These are phyloP conservation scores for Yponomeuta cagnagella DNA, from an alignment of 2,888 invertebrate species.

Conservation along the genomic window DNA sequence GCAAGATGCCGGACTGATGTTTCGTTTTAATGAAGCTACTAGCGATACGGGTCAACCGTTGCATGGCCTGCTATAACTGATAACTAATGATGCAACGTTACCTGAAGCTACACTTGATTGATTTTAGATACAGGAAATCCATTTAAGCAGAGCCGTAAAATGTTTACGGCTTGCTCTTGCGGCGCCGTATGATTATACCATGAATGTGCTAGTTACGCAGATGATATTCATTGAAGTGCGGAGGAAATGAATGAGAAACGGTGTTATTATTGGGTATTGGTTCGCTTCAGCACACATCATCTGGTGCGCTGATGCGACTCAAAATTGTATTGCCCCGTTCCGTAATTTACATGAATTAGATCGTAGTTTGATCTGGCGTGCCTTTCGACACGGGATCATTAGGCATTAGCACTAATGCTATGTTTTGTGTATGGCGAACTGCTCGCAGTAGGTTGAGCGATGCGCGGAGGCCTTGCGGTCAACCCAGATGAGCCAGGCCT, in stretches of 20 bases:
- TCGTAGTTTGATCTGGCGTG: background rate
- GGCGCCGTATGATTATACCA: conserved; percentile 16
- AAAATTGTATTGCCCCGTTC: background rate
- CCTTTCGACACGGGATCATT: background rate
- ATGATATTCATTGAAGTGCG: background rate
- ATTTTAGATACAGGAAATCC: conserved; percentile 47
- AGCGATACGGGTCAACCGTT: conserved; percentile 55
- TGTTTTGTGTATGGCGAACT: background rate
- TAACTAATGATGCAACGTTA: conserved; percentile 44
- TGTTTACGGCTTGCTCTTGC: conserved; percentile 16
- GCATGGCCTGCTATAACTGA: conserved; percentile 30
- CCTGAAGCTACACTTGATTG: conserved; percentile 46
- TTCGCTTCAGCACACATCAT: too few relatives aligned
- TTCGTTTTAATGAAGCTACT: conserved; percentile 57
- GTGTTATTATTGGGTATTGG: background rate
- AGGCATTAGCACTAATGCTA: background rate
- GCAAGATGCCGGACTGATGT: conserved; percentile 44
- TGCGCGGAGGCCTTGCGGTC: conserved; percentile 47
- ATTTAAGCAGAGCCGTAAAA: conserved; percentile 32
- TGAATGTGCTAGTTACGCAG: conserved; percentile 18
- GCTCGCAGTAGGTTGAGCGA: background rate
- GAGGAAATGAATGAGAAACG: background rate
- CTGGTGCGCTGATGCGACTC: background rate
- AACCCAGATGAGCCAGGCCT: conserved; percentile 47
- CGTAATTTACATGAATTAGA: background rate